phyloP scores from a whole-genome alignment of 1,140 invertebrate genomes.

The Bradynema listronoti region DNA sequence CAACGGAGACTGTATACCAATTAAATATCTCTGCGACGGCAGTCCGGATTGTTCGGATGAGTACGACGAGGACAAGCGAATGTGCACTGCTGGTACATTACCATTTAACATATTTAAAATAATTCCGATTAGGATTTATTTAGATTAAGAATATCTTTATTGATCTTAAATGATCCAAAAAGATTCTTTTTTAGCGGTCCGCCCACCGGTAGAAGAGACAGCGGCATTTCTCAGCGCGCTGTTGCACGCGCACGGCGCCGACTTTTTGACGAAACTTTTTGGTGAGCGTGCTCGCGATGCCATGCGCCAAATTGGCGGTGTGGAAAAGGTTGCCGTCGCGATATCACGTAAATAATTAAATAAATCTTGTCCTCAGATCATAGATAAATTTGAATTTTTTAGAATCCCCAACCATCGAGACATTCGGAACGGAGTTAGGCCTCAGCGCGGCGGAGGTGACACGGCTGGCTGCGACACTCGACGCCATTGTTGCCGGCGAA shows the following conservation, averaged over 20 bases:
- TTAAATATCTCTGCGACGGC: slow-evolving; percentile 73
- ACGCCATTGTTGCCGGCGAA: slow-evolving; percentile 91
- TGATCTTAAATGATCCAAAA: background rate
- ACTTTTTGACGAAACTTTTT: slow-evolving; percentile 89
- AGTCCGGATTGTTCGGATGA: slow-evolving; percentile 86
- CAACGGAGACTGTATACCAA: slow-evolving; percentile 83
- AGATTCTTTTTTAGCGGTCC: slow-evolving; percentile 70
- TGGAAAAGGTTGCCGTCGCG: slow-evolving; percentile 85
- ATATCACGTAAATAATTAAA: slow-evolving; percentile 69
- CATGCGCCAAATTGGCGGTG: slow-evolving; percentile 77
- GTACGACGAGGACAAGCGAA: slow-evolving; percentile 76
- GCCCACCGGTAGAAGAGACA: slow-evolving; percentile 89
- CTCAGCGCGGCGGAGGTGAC: slow-evolving; percentile 79
- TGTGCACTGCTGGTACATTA: slow-evolving; percentile 82
- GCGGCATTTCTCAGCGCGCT: slow-evolving; percentile 85
- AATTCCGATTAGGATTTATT: no score
- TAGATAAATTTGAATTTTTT: slow-evolving; percentile 49
- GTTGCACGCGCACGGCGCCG: slow-evolving; percentile 83
- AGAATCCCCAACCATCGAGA: slow-evolving; percentile 93
- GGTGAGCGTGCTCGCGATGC: slow-evolving; percentile 84
- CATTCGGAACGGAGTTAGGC: slow-evolving; percentile 77
- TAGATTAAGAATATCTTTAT: background rate
- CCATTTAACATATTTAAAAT: no score
- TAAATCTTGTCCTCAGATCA: background rate
- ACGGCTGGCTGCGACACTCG: slow-evolving; percentile 83